Percentiles rank a stretch among this genome's conserved stretches.
Evolutionary conservation across 1,140 invertebrate species (phyloP).

Genomic region (Nasonia giraulti): DNA sequence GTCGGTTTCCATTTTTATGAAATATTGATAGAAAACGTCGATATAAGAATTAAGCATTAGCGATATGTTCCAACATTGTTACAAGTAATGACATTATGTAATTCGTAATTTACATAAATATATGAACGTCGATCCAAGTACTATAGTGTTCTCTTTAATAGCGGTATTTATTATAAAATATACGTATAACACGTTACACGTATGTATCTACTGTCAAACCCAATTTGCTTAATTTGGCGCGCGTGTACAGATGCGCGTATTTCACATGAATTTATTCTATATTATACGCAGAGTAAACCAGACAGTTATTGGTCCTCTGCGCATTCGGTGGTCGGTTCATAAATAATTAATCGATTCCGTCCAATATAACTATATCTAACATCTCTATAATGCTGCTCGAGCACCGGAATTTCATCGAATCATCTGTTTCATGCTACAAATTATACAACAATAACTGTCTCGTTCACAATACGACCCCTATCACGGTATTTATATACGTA

Average conservation of each 20-base stretch:
- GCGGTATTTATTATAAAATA: not conserved
- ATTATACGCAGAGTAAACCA: not conserved
- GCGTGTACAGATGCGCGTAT: not conserved
- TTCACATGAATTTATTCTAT: not conserved
- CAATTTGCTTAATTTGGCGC: not conserved
- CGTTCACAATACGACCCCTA: no score
- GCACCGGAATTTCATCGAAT: not conserved
- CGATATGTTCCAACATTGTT: no score
- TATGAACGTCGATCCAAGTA: no score
- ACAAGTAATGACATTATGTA: no score
- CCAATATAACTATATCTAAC: not conserved
- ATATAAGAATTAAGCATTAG: no score
- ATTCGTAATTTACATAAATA: no score
- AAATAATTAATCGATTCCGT: not conserved
- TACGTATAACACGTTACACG: not conserved
- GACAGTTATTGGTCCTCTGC: no score
- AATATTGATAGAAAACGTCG: no score
- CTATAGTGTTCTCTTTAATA: no score
- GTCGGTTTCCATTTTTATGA: no score
- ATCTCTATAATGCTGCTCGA: not conserved
- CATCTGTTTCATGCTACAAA: not conserved
- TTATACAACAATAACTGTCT: not conserved
- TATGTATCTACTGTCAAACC: not conserved
- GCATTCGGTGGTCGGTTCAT: not conserved
- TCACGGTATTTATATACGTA: no score